Evolutionary conservation across 2,888 invertebrate genomes (phyloP), one percentile per base, ranked within the genome.

Genomic region (Mimachlamys varia): DNA sequence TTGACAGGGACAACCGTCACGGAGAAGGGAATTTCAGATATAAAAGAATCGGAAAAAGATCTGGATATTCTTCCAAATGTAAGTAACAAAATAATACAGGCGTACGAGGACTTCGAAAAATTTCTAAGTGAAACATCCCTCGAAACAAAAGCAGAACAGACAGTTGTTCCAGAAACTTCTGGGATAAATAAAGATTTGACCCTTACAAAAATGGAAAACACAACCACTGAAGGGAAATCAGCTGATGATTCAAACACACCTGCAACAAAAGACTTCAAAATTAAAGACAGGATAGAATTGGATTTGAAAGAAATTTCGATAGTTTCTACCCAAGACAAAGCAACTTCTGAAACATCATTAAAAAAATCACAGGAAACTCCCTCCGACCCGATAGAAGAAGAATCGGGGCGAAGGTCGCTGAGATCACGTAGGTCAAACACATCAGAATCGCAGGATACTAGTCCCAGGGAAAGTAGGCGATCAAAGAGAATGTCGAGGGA

Each of bases 361-460:
- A 76, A 76, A 7, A 76, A 33, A 33, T 10, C 27, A 33, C 33
- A 76, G 76, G 33, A 27, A 27, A 33, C 27, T 89, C 50, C 44
- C 3, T 87, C 76, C 88, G 90, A 90, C 38, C 37, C 89, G n/a
- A 88, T 62, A 44, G 89, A 88, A 27, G 62, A 89, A 19, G 44
- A 91, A 89, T 88, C 88, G 17, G 87, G 50, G 49, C 27, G 91
- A 89, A 89, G 91, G 91, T 91, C 91, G 62, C 27, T 58, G 22
- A 91, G 91, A 27, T 91, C 90, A 33, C 27, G 76, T 87, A 89
- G 90, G 88, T 90, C 90, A 89, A 27, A 22, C 38, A 88, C 76
- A 37, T 90, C 90, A 50, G 76, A 76, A 15, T 33, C 33, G 27
- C 76, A 76, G 33, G 76, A 76, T 4, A 76, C 0, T 22, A 76